These are phyloP conservation scores for Calonectris borealis DNA, from an alignment of 2,113 vertebrate genomes.

Conservation along the genomic window DNA sequence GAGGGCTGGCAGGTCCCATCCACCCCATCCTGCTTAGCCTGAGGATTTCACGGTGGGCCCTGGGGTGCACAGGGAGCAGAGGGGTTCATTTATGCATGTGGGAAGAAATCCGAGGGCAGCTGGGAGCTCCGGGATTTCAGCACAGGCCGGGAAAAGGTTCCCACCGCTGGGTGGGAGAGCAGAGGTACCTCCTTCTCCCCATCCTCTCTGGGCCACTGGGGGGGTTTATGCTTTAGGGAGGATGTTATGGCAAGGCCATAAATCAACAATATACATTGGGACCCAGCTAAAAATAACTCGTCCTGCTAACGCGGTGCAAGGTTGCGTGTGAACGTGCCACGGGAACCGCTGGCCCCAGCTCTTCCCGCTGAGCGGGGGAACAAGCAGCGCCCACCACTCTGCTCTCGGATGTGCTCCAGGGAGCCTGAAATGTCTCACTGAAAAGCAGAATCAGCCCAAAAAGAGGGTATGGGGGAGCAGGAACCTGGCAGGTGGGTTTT, in stretches of 20 bases:
- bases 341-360: neutral
- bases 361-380: neutral
- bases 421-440: neutral
- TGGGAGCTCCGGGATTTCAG: neutral
- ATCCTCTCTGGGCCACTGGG: neutral
- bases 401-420: neutral
- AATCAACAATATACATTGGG: conserved; percentile 35
- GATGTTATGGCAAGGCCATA: conserved; percentile 28
- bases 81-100: neutral
- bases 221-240: neutral
- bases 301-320: neutral
- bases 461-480: neutral
- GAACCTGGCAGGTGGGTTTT: neutral
- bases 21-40: neutral
- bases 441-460: neutral
- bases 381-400: neutral
- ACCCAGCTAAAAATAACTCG: conserved; percentile 50
- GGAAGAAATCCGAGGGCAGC: neutral
- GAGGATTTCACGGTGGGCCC: neutral
- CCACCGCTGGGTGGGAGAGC: neutral
- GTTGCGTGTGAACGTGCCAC: neutral
- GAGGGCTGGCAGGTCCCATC: neutral
- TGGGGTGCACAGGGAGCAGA: neutral
- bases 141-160: neutral
- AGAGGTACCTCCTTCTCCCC: neutral